These are phyloP conservation scores for Rhopilema esculentum DNA, from an alignment of 30 jellyfish, hydroid and myxozoan species.

Conservation along the genomic window DNA sequence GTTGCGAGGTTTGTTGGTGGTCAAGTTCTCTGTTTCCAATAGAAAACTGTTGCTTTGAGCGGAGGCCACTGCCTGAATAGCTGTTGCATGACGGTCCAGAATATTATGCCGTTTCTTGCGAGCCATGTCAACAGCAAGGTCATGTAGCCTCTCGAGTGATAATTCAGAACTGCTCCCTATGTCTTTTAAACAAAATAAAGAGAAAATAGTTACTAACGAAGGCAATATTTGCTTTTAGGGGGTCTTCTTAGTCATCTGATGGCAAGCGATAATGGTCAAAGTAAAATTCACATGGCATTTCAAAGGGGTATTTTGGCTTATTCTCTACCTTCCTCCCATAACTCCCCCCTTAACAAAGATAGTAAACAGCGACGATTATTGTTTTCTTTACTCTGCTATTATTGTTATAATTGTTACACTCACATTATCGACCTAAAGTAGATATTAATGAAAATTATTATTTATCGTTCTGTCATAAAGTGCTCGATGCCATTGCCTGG, in stretches of 20 bases:
- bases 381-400: no score
- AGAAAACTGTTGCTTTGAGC: constrained; percentile 16
- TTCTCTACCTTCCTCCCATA: no score
- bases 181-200: background rate
- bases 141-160: constrained; percentile 59
- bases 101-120: constrained; percentile 40
- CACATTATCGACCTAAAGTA: no score
- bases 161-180: constrained; percentile 20
- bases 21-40: background rate
- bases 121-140: constrained; percentile 67
- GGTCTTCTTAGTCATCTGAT: background rate
- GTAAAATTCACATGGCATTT: no score
- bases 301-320: no score
- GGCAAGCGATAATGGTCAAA: no score
- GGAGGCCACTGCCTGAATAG: constrained; percentile 61
- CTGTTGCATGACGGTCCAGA: constrained; percentile 50
- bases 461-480: no score
- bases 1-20: constrained; percentile 1
- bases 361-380: no score
- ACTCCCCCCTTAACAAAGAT: no score
- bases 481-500: no score
- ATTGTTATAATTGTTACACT: no score
- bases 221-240: constrained; percentile 10
- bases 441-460: no score
- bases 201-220: background rate